Percentiles rank a stretch among this genome's conserved stretches.
Evolutionary conservation across 2,888 invertebrate species (phyloP).

Genomic region (Desoria tigrina): DNA sequence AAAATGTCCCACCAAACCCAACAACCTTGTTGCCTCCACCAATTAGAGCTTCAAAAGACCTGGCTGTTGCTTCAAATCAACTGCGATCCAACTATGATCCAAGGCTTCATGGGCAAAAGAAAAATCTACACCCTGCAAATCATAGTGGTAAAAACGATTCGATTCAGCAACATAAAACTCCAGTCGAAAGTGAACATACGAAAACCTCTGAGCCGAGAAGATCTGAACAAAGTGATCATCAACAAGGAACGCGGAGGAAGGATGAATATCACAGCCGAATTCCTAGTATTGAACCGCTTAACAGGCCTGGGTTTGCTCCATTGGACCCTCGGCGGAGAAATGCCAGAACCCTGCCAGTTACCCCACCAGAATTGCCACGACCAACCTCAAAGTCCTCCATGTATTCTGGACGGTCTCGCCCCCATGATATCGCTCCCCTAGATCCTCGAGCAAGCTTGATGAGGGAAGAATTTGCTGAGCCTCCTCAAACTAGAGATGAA

Average conservation of each 20-base stretch:
- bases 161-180: not conserved
- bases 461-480: too few relatives aligned
- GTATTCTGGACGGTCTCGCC: not conserved
- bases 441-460: too few relatives aligned
- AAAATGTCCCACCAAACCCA: not conserved
- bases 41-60: not conserved
- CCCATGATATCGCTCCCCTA: not conserved
- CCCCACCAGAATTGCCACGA: not conserved
- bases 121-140: not conserved
- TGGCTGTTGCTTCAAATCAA: slow-evolving; percentile 8
- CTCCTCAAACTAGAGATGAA: not conserved
- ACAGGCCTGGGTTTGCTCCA: not conserved
- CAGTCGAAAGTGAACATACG: not conserved
- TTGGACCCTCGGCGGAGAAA: too few relatives aligned
- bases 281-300: not conserved
- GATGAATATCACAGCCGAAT: too few relatives aligned
- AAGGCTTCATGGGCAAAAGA: slow-evolving; percentile 4
- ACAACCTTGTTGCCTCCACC: not conserved
- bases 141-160: not conserved
- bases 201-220: too few relatives aligned
- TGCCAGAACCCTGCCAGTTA: not conserved
- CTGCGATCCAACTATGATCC: slow-evolving; percentile 15
- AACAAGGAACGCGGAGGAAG: too few relatives aligned
- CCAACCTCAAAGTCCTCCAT: not conserved
- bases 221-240: not conserved